Conservation (phyloP, 2,888 invertebrate genomes). For the Laothoe populi region DNA sequence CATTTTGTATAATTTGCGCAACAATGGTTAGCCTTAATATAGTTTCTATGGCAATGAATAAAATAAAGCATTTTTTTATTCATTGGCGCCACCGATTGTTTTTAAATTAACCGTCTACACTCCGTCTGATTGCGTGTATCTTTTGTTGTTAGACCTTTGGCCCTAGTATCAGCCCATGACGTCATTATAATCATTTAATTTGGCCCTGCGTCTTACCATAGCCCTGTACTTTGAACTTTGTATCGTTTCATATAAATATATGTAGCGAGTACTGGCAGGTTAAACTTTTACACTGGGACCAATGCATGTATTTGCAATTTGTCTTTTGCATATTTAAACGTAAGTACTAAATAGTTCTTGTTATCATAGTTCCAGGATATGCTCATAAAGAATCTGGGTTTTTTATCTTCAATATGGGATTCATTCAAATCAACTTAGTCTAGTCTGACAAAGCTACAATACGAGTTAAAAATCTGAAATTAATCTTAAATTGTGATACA, state of each 20-base stretch:
- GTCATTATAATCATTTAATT: not conserved
- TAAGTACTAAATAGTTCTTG: too few relatives aligned
- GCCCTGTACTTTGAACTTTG: not conserved
- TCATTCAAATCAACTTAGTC: too few relatives aligned
- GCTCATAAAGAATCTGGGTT: too few relatives aligned
- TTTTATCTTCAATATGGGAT: too few relatives aligned
- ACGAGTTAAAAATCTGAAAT: conserved; percentile 4
- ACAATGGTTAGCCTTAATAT: too few relatives aligned
- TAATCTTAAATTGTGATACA: not conserved
- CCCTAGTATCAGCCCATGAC: not conserved
- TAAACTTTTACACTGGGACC: too few relatives aligned
- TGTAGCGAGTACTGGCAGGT: too few relatives aligned
- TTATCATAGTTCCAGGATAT: too few relatives aligned
- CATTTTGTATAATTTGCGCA: too few relatives aligned
- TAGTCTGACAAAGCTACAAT: not conserved
- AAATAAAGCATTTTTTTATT: not conserved
- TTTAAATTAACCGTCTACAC: conserved; percentile 11
- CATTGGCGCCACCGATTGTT: not conserved
- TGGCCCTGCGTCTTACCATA: not conserved
- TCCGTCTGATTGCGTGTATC: conserved; percentile 11
- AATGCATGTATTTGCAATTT: too few relatives aligned
- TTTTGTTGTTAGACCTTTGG: not conserved
- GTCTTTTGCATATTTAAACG: too few relatives aligned
- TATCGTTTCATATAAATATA: not conserved
- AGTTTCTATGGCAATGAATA: too few relatives aligned